phyloP scores from a whole-genome alignment of 2,888 invertebrate genomes.

The Hartigia nigra region DNA sequence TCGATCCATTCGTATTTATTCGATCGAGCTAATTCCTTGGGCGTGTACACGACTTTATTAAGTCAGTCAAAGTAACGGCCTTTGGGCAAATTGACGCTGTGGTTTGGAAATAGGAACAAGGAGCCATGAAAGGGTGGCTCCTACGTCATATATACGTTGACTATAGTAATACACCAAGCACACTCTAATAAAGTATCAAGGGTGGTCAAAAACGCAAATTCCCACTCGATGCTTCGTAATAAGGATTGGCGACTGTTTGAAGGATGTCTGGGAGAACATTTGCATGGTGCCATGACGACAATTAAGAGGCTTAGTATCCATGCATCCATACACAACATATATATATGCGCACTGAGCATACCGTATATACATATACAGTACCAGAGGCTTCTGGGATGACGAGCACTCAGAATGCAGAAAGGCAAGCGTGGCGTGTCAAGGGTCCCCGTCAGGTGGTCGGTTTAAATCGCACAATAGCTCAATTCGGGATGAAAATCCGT shows the following conservation, averaged over 20 bases:
- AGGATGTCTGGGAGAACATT: not conserved
- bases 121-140: not conserved
- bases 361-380: not conserved
- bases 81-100: conserved; percentile 52
- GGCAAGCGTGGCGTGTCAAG: conserved; percentile 49
- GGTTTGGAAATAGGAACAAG: conserved; percentile 47
- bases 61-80: conserved; percentile 42
- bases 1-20: conserved; percentile 39
- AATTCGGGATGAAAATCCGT: conserved; percentile 58
- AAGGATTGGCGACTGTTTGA: not conserved
- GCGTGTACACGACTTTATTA: conserved; percentile 45
- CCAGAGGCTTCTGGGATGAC: conserved; percentile 14
- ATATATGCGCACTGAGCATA: too few relatives aligned
- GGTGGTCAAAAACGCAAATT: not conserved
- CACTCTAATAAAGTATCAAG: not conserved
- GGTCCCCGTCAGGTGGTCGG: conserved; percentile 56
- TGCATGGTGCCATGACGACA: not conserved
- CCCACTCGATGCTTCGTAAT: not conserved
- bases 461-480: conserved; percentile 59
- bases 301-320: not conserved
- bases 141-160: not conserved
- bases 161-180: not conserved
- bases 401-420: conserved; percentile 45
- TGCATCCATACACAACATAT: not conserved
- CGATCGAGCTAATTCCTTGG: conserved; percentile 50